These are phyloP conservation scores for Lathamus discolor DNA, from an alignment of 2,113 vertebrate genomes.

Conservation along the genomic window DNA sequence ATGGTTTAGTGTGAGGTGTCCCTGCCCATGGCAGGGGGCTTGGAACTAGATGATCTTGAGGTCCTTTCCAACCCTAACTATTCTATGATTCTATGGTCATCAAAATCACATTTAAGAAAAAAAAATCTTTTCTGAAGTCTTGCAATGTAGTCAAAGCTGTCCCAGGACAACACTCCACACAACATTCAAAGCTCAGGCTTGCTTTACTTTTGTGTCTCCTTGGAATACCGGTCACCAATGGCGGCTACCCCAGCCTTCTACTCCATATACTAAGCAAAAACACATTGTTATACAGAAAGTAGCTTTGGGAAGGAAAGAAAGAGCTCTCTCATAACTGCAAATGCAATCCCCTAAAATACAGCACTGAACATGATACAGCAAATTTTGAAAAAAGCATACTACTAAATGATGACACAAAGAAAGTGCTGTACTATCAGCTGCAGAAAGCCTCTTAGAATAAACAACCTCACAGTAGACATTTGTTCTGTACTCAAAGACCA, in stretches of 20 bases:
- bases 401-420: slow-evolving; percentile 16
- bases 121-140: neutral
- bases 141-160: neutral
- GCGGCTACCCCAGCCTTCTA: neutral
- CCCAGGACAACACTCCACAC: neutral
- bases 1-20: too few relatives aligned
- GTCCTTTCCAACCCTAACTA: too few relatives aligned
- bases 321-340: neutral
- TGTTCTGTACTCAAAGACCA: neutral
- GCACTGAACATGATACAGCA: neutral
- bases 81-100: neutral
- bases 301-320: neutral
- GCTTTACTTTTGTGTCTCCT: neutral
- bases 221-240: neutral
- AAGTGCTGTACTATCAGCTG: neutral
- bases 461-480: neutral
- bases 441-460: neutral
- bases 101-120: neutral
- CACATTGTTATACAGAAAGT: neutral
- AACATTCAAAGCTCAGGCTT: neutral
- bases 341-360: neutral
- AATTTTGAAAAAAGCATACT: neutral
- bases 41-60: too few relatives aligned
- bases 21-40: too few relatives aligned
- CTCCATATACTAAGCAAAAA: neutral